A percentile compares a stretch with the other conserved stretches of the same genome.
Conservation (phyloP, 1,140 invertebrate genomes). For the Macrosteles quadrilineatus region DNA sequence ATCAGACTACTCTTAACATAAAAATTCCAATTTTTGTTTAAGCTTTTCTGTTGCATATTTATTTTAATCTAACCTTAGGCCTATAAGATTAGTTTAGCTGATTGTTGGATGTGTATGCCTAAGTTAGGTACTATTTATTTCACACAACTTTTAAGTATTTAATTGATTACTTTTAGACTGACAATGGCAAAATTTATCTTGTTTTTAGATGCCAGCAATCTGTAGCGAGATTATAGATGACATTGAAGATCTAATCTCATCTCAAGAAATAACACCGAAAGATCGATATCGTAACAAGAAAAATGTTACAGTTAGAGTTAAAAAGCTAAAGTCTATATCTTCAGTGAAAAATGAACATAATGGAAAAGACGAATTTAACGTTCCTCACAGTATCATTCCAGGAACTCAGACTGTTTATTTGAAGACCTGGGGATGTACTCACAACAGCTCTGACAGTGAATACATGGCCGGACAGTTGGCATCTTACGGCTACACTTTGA, state of each 20-base stretch:
- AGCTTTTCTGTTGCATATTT: too few relatives aligned
- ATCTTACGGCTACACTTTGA: conserved; percentile 83
- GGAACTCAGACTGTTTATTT: conserved; percentile 92
- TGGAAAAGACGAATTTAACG: conserved; percentile 42
- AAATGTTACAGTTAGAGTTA: conserved; percentile 63
- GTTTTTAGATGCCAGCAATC: conserved; percentile 53
- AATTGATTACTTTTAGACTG: too few relatives aligned
- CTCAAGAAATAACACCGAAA: conserved; percentile 74
- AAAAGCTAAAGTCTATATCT: conserved; percentile 49
- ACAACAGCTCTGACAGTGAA: conserved; percentile 95
- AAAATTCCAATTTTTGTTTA: too few relatives aligned
- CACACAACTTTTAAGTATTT: too few relatives aligned
- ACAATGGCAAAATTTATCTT: too few relatives aligned
- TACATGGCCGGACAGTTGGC: conserved; percentile 96
- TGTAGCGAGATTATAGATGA: conserved; percentile 70
- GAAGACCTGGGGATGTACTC: conserved; percentile 97
- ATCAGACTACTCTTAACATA: too few relatives aligned
- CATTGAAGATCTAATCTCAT: conserved; percentile 78
- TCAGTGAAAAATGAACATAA: conserved; percentile 7
- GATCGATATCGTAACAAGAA: conserved; percentile 69
- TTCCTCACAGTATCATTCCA: conserved; percentile 68
- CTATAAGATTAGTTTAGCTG: too few relatives aligned
- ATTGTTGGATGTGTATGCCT: too few relatives aligned
- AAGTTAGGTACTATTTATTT: too few relatives aligned
- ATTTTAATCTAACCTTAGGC: too few relatives aligned